Percentiles rank a stretch among this genome's conserved stretches.
phyloP scores from a whole-genome alignment of 2,797 vertebrate species.

The Tauraco hartlaubi region DNA sequence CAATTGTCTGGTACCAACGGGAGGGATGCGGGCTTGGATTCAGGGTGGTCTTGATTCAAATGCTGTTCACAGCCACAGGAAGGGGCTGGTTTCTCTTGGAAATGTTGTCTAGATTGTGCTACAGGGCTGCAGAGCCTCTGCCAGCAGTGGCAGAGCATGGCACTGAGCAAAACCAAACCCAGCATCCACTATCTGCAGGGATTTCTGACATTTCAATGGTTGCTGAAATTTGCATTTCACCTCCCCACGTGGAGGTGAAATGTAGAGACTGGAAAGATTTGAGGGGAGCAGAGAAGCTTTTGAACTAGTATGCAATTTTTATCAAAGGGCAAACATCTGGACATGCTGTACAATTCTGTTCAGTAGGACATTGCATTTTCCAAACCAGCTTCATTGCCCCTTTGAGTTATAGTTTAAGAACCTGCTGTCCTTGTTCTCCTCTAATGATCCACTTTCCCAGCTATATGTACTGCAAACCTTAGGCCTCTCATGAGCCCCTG shows the following conservation, averaged over 20 bases:
- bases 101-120: neutral
- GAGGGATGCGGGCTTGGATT: neutral
- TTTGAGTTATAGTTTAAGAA: neutral
- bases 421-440: neutral
- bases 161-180: neutral
- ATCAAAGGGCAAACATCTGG: neutral
- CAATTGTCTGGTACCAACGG: neutral
- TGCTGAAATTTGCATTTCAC: neutral
- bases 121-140: neutral
- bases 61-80: neutral
- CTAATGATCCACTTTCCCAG: neutral
- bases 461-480: neutral
- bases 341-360: neutral
- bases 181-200: neutral
- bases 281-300: neutral
- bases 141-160: neutral
- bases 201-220: neutral
- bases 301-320: neutral
- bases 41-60: neutral
- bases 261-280: neutral
- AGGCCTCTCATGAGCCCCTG: neutral
- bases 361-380: neutral
- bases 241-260: neutral
- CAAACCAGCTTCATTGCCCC: neutral
- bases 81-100: neutral